A percentile compares a stretch with the other conserved stretches of the same genome.
These are phyloP conservation scores for Catostomus latipinnis DNA, from an alignment of 2,797 vertebrate genomes.

Conservation along the genomic window DNA sequence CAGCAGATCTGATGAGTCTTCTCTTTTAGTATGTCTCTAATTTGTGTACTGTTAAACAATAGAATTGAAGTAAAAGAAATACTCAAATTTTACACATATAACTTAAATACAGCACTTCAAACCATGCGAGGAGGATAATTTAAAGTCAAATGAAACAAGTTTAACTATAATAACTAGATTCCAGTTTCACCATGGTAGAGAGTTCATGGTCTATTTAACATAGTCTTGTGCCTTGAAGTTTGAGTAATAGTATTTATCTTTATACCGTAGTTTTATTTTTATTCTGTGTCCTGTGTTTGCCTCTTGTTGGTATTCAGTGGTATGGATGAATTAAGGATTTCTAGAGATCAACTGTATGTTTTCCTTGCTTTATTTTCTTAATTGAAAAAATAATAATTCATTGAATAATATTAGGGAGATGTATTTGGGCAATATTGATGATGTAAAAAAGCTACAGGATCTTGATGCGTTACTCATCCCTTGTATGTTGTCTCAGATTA, in stretches of 20 bases:
- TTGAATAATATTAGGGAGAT: conserved; percentile 59
- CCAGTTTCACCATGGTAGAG: conserved; percentile 61
- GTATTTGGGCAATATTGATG: conserved; percentile 66
- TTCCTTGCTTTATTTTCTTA: conserved; percentile 65
- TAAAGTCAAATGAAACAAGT: conserved; percentile 56
- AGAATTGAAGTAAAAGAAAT: conserved; percentile 40
- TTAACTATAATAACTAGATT: conserved; percentile 59
- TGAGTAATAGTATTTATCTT: conserved; percentile 68
- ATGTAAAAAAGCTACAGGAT: conserved; percentile 58
- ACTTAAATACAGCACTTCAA: conserved; percentile 57
- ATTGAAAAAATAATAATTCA: conserved; percentile 49
- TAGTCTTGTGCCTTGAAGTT: conserved; percentile 74
- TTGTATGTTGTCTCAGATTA: conserved; percentile 52
- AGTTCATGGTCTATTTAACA: conserved; percentile 70
- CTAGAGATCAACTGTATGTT: conserved; percentile 62
- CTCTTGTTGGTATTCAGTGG: conserved; percentile 66
- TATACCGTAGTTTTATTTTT: conserved; percentile 69
- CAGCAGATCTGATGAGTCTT: conserved; percentile 52
- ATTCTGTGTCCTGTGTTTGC: conserved; percentile 67
- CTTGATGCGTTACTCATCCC: conserved; percentile 42
- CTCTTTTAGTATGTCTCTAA: conserved; percentile 46
- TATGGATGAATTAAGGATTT: conserved; percentile 66
- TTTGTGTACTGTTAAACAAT: conserved; percentile 53
- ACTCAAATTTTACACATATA: conserved; percentile 40
- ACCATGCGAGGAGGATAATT: conserved; percentile 53